These are phyloP conservation scores for Echiichthys vipera DNA, from an alignment of 2,797 vertebrate genomes.

Conservation along the genomic window DNA sequence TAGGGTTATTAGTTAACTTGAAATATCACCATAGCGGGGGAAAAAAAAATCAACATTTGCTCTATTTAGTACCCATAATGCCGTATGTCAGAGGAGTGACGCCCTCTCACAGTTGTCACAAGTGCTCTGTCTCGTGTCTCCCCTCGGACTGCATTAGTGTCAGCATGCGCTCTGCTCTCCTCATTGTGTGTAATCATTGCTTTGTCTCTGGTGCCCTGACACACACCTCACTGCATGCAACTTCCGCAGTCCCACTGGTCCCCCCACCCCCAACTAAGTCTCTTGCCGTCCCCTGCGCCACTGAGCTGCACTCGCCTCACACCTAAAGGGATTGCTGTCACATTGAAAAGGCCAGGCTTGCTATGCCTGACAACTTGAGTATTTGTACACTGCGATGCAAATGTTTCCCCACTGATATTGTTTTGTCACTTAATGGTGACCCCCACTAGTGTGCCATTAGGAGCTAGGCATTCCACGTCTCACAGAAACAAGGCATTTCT, in stretches of 20 bases:
- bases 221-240: constrained; percentile 84
- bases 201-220: constrained; percentile 82
- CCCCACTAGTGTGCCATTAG: constrained; percentile 75
- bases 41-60: constrained; percentile 25
- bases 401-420: constrained; percentile 81
- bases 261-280: constrained; percentile 77
- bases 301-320: constrained; percentile 77
- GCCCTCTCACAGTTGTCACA: constrained; percentile 83
- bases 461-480: constrained; percentile 63
- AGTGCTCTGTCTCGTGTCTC: constrained; percentile 79
- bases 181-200: constrained; percentile 83
- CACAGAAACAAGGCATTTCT: constrained; percentile 69
- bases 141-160: constrained; percentile 83
- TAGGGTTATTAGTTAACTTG: constrained; percentile 2
- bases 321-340: constrained; percentile 85
- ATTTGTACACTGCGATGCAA: constrained; percentile 80
- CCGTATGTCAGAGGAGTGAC: constrained; percentile 72
- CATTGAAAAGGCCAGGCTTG: constrained; percentile 78
- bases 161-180: constrained; percentile 72
- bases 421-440: constrained; percentile 83
- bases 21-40: constrained; percentile 16
- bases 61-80: constrained; percentile 68
- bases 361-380: constrained; percentile 85
- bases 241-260: constrained; percentile 75
- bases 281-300: constrained; percentile 73